phyloP scores from a whole-genome alignment of 2,113 vertebrate genomes.

The Kryptolebias marmoratus region DNA sequence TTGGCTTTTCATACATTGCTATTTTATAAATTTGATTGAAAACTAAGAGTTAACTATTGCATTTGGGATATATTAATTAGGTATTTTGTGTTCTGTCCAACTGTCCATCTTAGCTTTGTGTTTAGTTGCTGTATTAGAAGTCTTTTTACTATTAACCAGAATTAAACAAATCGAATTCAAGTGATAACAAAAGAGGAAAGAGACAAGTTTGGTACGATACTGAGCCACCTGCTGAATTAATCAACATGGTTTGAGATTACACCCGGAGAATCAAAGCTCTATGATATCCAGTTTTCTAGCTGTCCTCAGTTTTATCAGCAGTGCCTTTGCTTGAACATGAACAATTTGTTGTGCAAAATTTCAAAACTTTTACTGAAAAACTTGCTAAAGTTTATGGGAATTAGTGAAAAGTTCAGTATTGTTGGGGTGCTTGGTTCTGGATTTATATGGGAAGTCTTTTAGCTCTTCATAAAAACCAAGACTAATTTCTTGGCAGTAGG shows the following conservation, averaged over 20 bases:
- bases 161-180: conserved; percentile 9
- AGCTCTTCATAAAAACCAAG: no score
- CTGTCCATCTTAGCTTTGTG: not conserved
- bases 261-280: conserved; percentile 12
- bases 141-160: conserved; percentile 5
- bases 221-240: conserved; percentile 59
- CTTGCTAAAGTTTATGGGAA: not conserved
- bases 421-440: no score
- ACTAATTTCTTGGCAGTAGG: no score
- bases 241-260: conserved; percentile 58
- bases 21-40: not conserved
- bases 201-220: conserved; percentile 18
- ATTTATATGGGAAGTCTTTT: no score
- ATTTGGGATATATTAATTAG: not conserved
- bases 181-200: conserved; percentile 11
- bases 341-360: not conserved
- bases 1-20: not conserved
- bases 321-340: not conserved
- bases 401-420: no score
- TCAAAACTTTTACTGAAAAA: not conserved
- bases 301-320: not conserved
- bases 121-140: not conserved
- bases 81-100: not conserved
- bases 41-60: not conserved
- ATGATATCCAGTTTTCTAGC: not conserved